Evolutionary conservation across 2,113 vertebrate genomes (phyloP).

Genomic region (Petroica traversi): DNA sequence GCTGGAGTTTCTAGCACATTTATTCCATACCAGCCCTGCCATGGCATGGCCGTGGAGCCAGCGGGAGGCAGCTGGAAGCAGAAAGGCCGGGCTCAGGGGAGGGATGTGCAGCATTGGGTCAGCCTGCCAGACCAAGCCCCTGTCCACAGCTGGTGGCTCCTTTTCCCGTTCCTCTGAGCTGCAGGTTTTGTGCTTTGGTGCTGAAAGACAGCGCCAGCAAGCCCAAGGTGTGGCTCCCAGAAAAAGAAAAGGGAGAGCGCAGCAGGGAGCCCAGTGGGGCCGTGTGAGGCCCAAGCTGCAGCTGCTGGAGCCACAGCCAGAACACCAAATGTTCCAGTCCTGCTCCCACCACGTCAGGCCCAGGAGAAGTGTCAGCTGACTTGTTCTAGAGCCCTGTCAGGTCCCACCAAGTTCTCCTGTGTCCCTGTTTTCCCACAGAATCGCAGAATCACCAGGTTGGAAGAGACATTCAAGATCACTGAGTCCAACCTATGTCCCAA

Average conservation of each 20-base stretch:
- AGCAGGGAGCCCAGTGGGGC: fast-evolving
- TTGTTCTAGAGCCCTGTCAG: background rate
- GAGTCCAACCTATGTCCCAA: too few species aligned
- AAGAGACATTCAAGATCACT: too few species aligned
- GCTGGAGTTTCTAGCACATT: background rate
- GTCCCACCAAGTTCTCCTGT: background rate
- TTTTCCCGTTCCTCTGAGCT: background rate
- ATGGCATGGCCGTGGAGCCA: fast-evolving
- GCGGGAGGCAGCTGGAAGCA: background rate
- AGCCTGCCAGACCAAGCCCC: fast-evolving
- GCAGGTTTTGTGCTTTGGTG: background rate
- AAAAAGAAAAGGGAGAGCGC: background rate
- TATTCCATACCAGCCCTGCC: fast-evolving
- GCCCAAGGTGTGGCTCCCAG: background rate
- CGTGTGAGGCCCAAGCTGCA: fast-evolving
- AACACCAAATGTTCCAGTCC: fast-evolving
- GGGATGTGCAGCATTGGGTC: background rate
- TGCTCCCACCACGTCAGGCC: background rate
- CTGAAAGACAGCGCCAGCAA: fast-evolving
- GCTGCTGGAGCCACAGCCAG: fast-evolving
- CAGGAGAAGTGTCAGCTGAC: background rate
- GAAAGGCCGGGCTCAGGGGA: fast-evolving
- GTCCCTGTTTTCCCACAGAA: background rate
- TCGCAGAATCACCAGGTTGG: too few species aligned
- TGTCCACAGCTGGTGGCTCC: too few species aligned